Evolutionary conservation across 1,140 invertebrate genomes (phyloP), one percentile per base, ranked within the genome.

Genomic region (Drosophila ohnishii): DNA sequence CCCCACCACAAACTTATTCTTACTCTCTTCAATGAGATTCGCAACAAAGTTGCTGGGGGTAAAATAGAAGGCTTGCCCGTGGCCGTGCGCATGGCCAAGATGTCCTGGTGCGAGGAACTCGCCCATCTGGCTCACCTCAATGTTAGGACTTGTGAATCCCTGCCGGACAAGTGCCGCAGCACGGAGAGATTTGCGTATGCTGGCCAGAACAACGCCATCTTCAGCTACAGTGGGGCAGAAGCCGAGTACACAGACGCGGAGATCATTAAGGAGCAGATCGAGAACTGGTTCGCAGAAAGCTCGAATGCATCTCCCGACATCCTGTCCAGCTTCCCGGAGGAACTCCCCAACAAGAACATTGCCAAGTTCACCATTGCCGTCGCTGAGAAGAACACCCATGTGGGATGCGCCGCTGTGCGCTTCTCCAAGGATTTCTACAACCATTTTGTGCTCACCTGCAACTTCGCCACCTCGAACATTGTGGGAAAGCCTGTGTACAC

Each of bases 31-130:
- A 19, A 19, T 19, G 19, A 19, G 19, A 19, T 19, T 19, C 19
- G 19, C 19, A 19, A 19, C 19, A 19, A 19, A 19, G 19, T 86
- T 1, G 83, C 83, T 16, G 83, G 83, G 0, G 83, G 83, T 0
- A 13, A 14, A 1, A 35, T 86, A 8, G 78, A 86, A 19, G 61
- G 71, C 4, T 11, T 85, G 0, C 82, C 82, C 22, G 79, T 77
- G 14, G 83, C 82, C 0, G 40, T 60, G 0, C 84, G 84, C 19
- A 87, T 87, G 84, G 84, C 84, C 25, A 87, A 87, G 57, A 87
- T 87, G 84, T 71, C 72, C 13, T 89, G 84, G 84, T 88, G 84
- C 47, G 80, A 89, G 25, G 84, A 89, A 22, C 69, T 89, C 0
- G 9, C 84, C 1, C 69, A 78, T 25, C 30, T 89, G 37, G 85